A percentile compares a stretch with the other conserved stretches of the same genome.
phyloP scores from a whole-genome alignment of 2,113 vertebrate genomes.

The Bubo bubo region DNA sequence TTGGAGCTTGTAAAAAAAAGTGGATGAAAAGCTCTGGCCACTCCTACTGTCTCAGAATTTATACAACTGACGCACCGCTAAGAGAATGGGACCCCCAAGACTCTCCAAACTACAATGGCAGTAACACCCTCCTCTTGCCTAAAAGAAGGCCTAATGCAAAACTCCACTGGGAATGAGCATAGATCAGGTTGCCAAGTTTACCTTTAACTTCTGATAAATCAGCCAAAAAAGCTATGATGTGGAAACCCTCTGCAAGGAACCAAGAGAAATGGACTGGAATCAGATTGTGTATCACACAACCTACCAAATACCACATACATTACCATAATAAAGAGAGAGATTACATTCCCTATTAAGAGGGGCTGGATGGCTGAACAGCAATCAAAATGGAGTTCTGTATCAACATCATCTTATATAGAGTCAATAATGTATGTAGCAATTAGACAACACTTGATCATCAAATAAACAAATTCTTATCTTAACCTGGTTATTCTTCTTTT shows the following conservation, averaged over 20 bases:
- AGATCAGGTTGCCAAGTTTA: not conserved
- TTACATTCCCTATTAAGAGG: not conserved
- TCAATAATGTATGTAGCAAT: not conserved
- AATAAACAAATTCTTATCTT: not conserved
- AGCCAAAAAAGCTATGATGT: not conserved
- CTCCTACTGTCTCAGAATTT: not conserved
- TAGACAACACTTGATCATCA: not conserved
- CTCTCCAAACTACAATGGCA: not conserved
- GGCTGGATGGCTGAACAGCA: not conserved
- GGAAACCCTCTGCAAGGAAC: not conserved
- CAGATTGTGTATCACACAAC: not conserved
- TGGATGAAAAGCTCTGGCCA: not conserved
- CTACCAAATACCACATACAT: not conserved
- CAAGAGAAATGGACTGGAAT: not conserved
- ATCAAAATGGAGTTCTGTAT: not conserved
- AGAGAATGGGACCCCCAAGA: not conserved
- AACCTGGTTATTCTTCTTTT: not conserved
- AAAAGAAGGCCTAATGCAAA: not conserved
- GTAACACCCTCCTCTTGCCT: rapidly evolving
- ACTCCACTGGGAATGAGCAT: not conserved
- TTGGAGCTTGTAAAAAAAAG: not conserved
- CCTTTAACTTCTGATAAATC: not conserved
- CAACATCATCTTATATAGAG: not conserved
- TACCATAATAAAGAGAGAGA: not conserved
- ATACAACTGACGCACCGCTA: not conserved